Evolutionary conservation across 2,888 invertebrate genomes (phyloP).

Genomic region (Amaurobius ferox): DNA sequence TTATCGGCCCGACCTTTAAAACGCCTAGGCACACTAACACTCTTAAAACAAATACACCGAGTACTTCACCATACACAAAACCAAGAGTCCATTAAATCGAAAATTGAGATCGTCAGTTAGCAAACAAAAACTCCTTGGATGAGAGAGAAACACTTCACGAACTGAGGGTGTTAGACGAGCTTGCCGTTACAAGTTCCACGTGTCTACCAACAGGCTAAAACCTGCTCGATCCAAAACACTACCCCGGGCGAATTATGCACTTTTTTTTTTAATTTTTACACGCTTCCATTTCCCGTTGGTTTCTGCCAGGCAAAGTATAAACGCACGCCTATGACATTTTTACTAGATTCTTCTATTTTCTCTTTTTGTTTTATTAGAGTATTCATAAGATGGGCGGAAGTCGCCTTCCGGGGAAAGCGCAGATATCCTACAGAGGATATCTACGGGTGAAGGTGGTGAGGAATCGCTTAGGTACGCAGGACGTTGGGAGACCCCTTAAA

Average conservation of each 20-base stretch:
- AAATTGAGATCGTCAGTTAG: background rate
- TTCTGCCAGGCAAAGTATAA: background rate
- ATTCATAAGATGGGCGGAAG: background rate
- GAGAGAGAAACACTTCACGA: background rate
- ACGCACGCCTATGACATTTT: background rate
- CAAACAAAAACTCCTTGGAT: no score
- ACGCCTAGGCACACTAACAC: no score
- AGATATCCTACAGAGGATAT: background rate
- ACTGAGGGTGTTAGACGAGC: background rate
- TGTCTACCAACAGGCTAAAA: slow-evolving; percentile 23
- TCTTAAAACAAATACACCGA: no score
- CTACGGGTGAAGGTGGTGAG: background rate
- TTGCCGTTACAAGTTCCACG: slow-evolving; percentile 34
- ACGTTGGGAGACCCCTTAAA: background rate
- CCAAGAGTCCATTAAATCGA: background rate
- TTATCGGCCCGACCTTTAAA: no score
- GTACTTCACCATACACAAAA: no score
- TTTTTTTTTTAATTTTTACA: background rate
- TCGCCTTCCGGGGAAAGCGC: background rate
- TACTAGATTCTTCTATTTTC: background rate
- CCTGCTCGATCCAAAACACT: slow-evolving; percentile 21
- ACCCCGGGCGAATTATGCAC: background rate
- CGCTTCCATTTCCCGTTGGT: background rate
- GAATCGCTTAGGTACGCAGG: background rate
- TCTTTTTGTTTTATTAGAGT: background rate